A percentile compares a stretch with the other conserved stretches of the same genome.
Evolutionary conservation across 2,888 invertebrate species (phyloP).

Genomic region (Pseudanteris insignis): DNA sequence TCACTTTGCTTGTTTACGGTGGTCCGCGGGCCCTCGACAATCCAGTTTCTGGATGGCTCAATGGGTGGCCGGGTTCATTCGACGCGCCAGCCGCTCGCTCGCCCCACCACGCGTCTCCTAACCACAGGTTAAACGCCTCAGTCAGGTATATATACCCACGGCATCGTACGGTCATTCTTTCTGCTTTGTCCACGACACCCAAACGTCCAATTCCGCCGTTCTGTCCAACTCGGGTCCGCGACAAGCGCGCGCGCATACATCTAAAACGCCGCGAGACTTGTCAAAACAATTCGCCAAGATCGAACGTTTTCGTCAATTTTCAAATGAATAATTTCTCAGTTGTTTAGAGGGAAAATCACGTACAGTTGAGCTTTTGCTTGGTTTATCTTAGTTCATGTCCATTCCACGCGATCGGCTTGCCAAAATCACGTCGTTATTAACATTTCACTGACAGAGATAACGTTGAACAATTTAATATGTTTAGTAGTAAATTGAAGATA

Average conservation of each 20-base stretch:
- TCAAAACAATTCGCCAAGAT: slow-evolving; percentile 2
- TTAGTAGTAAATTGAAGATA: too few relatives aligned
- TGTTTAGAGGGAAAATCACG: too few relatives aligned
- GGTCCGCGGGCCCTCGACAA: slow-evolving; percentile 45
- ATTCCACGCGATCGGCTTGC: too few relatives aligned
- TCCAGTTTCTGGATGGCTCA: slow-evolving; percentile 48
- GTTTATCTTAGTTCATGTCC: too few relatives aligned
- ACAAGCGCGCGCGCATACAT: slow-evolving; percentile 1
- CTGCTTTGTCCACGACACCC: slow-evolving; percentile 17
- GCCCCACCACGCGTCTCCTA: slow-evolving; percentile 18
- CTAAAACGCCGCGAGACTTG: background rate
- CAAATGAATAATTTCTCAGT: too few relatives aligned
- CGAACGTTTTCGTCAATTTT: background rate
- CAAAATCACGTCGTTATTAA: too few relatives aligned
- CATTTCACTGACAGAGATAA: too few relatives aligned
- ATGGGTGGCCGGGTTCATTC: slow-evolving; percentile 44
- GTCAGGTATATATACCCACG: background rate
- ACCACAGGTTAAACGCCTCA: slow-evolving; percentile 44
- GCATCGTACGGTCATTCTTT: slow-evolving; percentile 11
- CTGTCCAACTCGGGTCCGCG: background rate
- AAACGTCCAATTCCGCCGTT: slow-evolving; percentile 3
- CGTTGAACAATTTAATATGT: too few relatives aligned
- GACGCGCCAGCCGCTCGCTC: slow-evolving; percentile 19
- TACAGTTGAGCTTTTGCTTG: too few relatives aligned
- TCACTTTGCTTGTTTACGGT: slow-evolving; percentile 47